A percentile compares a stretch with the other conserved stretches of the same genome.
Evolutionary conservation across 2,113 vertebrate species (phyloP).

Genomic region (Phocoena sinus): DNA sequence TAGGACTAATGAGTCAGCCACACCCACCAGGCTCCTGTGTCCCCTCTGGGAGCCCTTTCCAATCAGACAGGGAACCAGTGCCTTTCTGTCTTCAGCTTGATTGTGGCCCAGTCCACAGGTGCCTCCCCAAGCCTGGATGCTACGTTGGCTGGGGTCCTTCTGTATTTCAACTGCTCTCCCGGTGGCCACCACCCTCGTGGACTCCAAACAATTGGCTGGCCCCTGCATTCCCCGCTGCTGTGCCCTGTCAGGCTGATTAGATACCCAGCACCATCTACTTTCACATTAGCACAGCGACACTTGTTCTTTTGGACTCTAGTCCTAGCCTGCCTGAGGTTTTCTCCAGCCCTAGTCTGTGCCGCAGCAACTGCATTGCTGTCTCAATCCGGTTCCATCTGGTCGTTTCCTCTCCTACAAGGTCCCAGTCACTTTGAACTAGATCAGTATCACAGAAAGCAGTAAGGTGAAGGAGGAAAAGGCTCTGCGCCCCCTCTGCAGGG

Average conservation of each 20-base stretch:
- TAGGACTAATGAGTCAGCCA: neutral
- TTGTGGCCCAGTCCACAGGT: neutral
- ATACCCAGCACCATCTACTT: neutral
- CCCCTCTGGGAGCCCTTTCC: neutral
- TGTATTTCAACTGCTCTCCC: neutral
- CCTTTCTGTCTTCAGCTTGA: neutral
- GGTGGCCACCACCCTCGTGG: fast-evolving
- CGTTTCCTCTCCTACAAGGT: neutral
- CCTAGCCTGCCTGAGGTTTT: neutral
- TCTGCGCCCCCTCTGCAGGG: neutral
- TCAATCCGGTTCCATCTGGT: neutral
- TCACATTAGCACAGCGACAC: neutral
- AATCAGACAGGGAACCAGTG: neutral
- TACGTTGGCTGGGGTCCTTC: neutral
- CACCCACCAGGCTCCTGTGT: neutral
- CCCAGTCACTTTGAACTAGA: neutral
- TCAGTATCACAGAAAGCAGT: neutral
- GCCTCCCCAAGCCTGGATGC: neutral
- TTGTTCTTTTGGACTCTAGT: neutral
- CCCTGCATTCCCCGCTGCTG: neutral
- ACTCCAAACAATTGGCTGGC: neutral
- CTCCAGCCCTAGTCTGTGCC: neutral
- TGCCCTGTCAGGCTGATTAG: neutral
- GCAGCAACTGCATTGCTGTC: neutral
- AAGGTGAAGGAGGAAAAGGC: neutral